These are phyloP conservation scores for Alethe diademata DNA, from an alignment of 2,113 vertebrate species.

Conservation along the genomic window DNA sequence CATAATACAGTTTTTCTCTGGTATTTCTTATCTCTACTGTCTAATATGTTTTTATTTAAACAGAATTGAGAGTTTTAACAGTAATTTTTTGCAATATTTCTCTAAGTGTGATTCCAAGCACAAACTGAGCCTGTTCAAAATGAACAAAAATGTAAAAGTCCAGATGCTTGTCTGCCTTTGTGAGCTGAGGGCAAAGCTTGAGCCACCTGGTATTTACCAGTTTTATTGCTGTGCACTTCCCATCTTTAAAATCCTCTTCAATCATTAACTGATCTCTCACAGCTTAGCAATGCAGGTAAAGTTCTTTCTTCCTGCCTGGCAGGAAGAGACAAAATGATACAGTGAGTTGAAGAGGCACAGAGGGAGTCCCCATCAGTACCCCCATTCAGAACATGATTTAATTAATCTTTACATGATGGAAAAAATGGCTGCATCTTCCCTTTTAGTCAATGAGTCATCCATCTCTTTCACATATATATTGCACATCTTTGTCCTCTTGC, in stretches of 20 bases:
- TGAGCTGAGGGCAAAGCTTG: neutral
- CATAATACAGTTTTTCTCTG: neutral
- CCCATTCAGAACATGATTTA: neutral
- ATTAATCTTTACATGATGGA: neutral
- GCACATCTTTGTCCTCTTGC: neutral
- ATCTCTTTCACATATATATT: neutral
- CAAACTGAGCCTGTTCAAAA: neutral
- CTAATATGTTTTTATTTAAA: neutral
- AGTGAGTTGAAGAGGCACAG: neutral
- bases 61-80: neutral
- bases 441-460: neutral
- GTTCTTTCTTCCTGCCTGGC: neutral
- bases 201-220: neutral
- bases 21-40: neutral
- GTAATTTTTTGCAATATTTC: neutral
- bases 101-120: neutral
- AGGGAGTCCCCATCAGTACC: neutral
- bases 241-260: neutral
- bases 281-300: neutral
- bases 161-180: neutral
- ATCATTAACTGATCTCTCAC: conserved; percentile 11
- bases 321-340: neutral
- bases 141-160: neutral
- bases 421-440: neutral
- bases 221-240: neutral